Percentiles rank a stretch among this genome's conserved stretches.
Evolutionary conservation across 2,888 invertebrate genomes (phyloP).

Genomic region (Parascotia fuliginaria): DNA sequence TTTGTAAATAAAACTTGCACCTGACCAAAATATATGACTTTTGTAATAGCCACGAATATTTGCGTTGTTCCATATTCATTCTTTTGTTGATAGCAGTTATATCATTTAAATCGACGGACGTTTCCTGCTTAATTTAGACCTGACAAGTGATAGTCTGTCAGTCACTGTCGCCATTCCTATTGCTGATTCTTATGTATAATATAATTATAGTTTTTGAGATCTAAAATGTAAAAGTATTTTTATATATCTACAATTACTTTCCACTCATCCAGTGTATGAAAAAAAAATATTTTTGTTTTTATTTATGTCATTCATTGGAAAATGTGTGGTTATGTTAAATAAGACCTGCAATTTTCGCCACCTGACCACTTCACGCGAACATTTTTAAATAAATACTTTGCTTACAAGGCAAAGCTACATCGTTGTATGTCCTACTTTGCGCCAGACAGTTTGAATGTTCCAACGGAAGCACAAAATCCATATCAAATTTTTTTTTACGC

Average conservation of each 20-base stretch:
- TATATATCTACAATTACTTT: too few relatives aligned
- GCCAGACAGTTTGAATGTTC: constrained; percentile 14
- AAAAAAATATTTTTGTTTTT: not conserved
- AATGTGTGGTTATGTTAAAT: too few relatives aligned
- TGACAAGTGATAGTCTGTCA: too few relatives aligned
- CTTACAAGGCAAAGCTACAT: constrained; percentile 6
- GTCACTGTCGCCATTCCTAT: too few relatives aligned
- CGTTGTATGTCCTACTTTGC: constrained; percentile 1
- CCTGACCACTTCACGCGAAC: not conserved
- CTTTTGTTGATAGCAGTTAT: too few relatives aligned
- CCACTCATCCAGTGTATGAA: not conserved
- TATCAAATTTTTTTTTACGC: constrained; percentile 39
- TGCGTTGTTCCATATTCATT: too few relatives aligned
- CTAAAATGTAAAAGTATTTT: not conserved
- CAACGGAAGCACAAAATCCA: constrained; percentile 25
- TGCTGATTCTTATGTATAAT: too few relatives aligned
- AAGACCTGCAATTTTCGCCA: not conserved
- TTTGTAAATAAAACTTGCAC: too few relatives aligned
- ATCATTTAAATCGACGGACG: too few relatives aligned
- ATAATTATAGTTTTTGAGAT: not conserved
- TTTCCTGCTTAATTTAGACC: too few relatives aligned
- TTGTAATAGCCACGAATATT: too few relatives aligned
- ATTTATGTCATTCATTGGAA: not conserved
- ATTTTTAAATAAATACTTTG: constrained; percentile 7
- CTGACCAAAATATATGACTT: too few relatives aligned